These are phyloP conservation scores for Protomyctophum bolini DNA, from an alignment of 2,113 vertebrate genomes.

Conservation along the genomic window DNA sequence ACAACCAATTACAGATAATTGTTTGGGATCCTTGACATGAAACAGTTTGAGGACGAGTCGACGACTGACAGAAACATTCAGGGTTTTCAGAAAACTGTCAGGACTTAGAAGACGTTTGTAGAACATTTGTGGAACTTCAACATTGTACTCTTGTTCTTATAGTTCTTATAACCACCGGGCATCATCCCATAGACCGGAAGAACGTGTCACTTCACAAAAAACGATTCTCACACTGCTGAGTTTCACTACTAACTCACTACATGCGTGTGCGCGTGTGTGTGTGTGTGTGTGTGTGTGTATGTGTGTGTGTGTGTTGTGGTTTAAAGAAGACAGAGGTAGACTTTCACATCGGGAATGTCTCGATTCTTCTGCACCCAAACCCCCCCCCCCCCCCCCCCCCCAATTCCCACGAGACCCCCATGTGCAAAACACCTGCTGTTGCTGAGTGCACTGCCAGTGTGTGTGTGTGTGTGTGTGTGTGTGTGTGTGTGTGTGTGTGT, in stretches of 20 bases:
- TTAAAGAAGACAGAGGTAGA: constrained; percentile 49
- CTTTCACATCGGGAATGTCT: constrained; percentile 74
- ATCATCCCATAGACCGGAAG: no score
- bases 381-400: constrained; percentile 55
- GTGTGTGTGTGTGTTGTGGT: constrained; percentile 38
- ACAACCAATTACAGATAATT: no score
- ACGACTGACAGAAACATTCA: no score
- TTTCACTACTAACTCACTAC: background rate
- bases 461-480: constrained; percentile 4
- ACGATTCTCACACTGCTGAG: no score
- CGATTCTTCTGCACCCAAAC: constrained; percentile 45
- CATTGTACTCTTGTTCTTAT: no score
- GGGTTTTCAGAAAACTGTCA: no score
- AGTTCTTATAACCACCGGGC: no score
- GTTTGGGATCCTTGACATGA: no score
- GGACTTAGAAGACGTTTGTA: no score
- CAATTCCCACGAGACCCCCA: constrained; percentile 70
- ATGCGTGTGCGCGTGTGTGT: background rate
- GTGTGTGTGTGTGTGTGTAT: background rate
- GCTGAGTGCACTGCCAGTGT: constrained; percentile 57
- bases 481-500: constrained; percentile 35
- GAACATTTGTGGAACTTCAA: no score
- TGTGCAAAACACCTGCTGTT: constrained; percentile 66
- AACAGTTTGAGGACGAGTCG: no score
- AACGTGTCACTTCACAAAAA: no score